Percentiles rank a stretch among this genome's conserved stretches.
These are phyloP conservation scores for Gavia stellata DNA, from an alignment of 2,113 vertebrate genomes.

Conservation along the genomic window DNA sequence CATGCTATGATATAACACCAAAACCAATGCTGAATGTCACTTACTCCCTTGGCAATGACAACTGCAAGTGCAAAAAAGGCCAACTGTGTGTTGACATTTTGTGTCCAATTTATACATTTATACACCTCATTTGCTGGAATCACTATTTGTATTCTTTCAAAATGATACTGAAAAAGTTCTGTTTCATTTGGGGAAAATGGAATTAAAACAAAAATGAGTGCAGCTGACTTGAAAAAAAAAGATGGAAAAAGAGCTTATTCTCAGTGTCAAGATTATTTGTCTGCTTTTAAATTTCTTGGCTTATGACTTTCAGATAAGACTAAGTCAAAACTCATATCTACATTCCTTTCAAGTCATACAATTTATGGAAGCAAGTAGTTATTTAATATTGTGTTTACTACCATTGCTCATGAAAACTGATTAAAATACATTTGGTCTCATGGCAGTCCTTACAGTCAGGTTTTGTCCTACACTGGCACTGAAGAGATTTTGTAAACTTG, in stretches of 20 bases:
- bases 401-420: not conserved
- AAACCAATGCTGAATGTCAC: not conserved
- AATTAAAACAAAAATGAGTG: not conserved
- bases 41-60: not conserved
- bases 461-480: not conserved
- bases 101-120: not conserved
- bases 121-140: not conserved
- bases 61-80: not conserved
- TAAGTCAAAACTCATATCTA: not conserved
- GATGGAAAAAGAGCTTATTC: not conserved
- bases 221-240: not conserved
- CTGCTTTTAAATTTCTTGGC: not conserved
- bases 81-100: conserved; percentile 12
- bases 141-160: not conserved
- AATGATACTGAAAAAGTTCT: not conserved
- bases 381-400: not conserved
- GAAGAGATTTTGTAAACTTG: not conserved
- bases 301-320: not conserved
- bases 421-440: not conserved
- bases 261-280: not conserved
- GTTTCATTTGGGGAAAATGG: not conserved
- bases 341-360: not conserved
- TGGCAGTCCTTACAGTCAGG: not conserved
- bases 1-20: not conserved
- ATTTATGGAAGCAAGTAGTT: not conserved